Conservation (phyloP, 2,888 invertebrate genomes). For the Saturnia japonica region DNA sequence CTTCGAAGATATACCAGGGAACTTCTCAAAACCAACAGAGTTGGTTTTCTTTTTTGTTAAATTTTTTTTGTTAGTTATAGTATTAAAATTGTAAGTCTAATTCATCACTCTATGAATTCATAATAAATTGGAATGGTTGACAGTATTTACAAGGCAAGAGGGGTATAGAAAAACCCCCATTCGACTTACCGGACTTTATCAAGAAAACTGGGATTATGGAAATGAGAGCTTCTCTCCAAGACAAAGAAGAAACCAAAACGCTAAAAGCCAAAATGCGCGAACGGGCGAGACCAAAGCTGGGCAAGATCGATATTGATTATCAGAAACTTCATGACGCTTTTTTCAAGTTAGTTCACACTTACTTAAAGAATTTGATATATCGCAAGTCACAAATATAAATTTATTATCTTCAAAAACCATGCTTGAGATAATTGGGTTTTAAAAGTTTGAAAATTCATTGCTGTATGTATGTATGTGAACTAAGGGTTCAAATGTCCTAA, state of each 20-base stretch:
- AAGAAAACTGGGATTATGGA: slow-evolving; percentile 99
- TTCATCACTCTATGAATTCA: not conserved
- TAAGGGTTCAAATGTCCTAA: too few species aligned
- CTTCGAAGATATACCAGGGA: too few species aligned
- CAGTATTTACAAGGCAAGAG: slow-evolving; percentile 96
- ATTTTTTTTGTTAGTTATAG: too few species aligned
- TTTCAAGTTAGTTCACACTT: slow-evolving; percentile 85
- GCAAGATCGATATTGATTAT: slow-evolving; percentile 99
- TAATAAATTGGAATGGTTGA: slow-evolving; percentile 18
- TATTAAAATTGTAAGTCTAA: too few species aligned
- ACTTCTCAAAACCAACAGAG: too few species aligned
- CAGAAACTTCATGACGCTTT: slow-evolving; percentile 99
- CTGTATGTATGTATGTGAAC: too few species aligned
- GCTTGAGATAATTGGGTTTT: too few species aligned
- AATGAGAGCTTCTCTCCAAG: slow-evolving; percentile 98
- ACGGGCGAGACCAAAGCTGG: slow-evolving; percentile 97
- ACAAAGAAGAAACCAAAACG: slow-evolving; percentile 97
- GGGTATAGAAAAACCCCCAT: slow-evolving; percentile 99
- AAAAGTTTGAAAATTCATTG: too few species aligned
- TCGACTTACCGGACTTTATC: slow-evolving; percentile 99
- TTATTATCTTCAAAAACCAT: too few species aligned
- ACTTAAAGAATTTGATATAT: too few species aligned
- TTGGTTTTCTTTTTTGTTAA: too few species aligned
- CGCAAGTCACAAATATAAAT: too few species aligned
- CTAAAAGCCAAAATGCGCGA: slow-evolving; percentile 99